phyloP scores from a whole-genome alignment of 37 sponge, comb jelly and placozoan species.

The Hexactinellida sp. region DNA sequence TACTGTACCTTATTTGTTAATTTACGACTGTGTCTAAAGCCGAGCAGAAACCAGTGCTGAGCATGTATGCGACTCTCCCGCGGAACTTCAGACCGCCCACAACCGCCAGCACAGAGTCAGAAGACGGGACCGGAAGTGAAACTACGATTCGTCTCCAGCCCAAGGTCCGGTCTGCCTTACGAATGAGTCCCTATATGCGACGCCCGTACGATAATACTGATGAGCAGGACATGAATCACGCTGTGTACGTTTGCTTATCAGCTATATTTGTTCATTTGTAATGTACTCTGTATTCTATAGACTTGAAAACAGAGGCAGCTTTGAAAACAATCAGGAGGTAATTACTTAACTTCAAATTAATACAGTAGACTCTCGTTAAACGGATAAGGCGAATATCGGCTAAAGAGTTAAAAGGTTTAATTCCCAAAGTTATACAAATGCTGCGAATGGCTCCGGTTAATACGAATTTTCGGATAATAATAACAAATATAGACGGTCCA shows the following conservation, averaged over 20 bases:
- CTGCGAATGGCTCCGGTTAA: too few relatives aligned
- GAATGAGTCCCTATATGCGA: neutral
- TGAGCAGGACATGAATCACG: neutral
- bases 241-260: neutral
- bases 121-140: neutral
- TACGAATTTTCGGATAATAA: too few relatives aligned
- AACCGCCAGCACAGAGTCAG: neutral
- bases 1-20: too few relatives aligned
- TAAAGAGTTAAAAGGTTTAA: too few relatives aligned
- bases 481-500: too few relatives aligned
- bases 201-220: neutral
- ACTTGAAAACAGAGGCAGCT: neutral
- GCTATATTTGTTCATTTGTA: neutral
- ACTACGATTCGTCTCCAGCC: neutral
- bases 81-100: neutral
- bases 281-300: neutral
- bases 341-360: too few relatives aligned
- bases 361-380: too few relatives aligned
- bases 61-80: conserved; percentile 6
- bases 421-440: too few relatives aligned
- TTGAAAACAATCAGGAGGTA: neutral
- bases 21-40: too few relatives aligned
- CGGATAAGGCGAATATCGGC: too few relatives aligned
- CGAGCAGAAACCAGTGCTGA: neutral
- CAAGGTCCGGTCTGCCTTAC: neutral